Base-by-base conservation (phyloP, 2,888 invertebrate species). In the Adela reaumurella region DNA sequence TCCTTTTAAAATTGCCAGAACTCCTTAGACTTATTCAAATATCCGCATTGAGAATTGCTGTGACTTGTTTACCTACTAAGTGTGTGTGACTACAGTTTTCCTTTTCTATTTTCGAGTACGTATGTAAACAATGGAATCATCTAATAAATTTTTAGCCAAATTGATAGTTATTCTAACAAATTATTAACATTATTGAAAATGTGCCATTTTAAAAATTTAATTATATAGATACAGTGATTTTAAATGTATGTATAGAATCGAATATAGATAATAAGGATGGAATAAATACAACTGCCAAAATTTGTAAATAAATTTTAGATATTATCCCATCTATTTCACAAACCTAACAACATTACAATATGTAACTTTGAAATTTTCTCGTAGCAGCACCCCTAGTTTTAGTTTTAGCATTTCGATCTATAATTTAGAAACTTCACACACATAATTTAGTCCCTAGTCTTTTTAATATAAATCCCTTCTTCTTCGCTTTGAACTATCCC, bases 101-200 rank as follows among this genome's bases (percentile, higher is more conserved):
- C n/a, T n/a, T n/a, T n/a, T n/a, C n/a, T n/a, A n/a, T n/a, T n/a
- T n/a, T n/a, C n/a, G n/a, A n/a, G n/a, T n/a, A n/a, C n/a, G n/a
- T n/a, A n/a, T n/a, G n/a, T n/a, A n/a, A 24, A 24, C 24, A 24
- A 24, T 24, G 8, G 24, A 24, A 24, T 6, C 8, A 24, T n/a
- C 24, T 24, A 8, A 24, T 24, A 6, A 24, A 24, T 24, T 24
- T 24, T 24, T 24, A 24, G 8, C 24, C 24, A 24, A 24, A 24
- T 24, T 4, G 8, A 24, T 24, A 24, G 24, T 24, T 24, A 24
- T 6, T 6, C 4, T 24, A 24, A 24, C 24, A 24, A 51, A 49
- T 49, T 47, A 49, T 49, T 49, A 49, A 51, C 47, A 49, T 47
- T 51, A 49, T 45, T 44, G 47, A 49, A 51, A 49, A 49, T 47